Evolutionary conservation across 2,797 vertebrate genomes (phyloP).

Genomic region (Neoniphon sammara): DNA sequence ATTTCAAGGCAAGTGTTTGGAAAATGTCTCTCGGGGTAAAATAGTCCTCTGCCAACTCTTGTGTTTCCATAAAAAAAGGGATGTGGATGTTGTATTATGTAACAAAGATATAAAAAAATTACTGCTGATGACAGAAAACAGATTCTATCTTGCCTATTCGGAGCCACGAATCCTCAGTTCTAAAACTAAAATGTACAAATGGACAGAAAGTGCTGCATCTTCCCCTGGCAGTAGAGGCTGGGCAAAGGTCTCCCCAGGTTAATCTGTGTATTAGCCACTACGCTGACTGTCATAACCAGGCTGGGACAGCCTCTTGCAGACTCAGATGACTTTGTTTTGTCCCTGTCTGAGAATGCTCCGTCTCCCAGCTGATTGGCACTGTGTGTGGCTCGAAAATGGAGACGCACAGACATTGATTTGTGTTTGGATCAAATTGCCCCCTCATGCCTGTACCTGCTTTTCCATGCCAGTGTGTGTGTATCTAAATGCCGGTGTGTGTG

Average conservation of each 20-base stretch:
- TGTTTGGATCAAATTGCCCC: conserved; percentile 69
- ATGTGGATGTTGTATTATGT: conserved; percentile 5
- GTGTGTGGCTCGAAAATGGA: conserved; percentile 50
- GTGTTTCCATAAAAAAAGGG: conserved; percentile 3
- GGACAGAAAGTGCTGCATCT: conserved; percentile 40
- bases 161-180: conserved; percentile 8
- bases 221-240: conserved; percentile 22
- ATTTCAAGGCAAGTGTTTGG: conserved; percentile 5
- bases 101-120: conserved; percentile 19
- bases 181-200: conserved; percentile 17
- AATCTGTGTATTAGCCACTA: conserved; percentile 63
- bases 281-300: conserved; percentile 51
- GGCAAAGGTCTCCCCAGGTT: conserved; percentile 53
- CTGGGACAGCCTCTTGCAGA: conserved; percentile 46
- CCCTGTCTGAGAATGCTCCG: conserved; percentile 51
- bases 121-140: conserved; percentile 16
- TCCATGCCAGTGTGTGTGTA: conserved; percentile 20
- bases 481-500: not conserved
- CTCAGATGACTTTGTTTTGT: conserved; percentile 67
- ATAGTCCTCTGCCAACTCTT: not conserved
- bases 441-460: conserved; percentile 55
- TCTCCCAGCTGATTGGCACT: conserved; percentile 51
- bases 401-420: conserved; percentile 64
- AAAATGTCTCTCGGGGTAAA: not conserved
- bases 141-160: conserved; percentile 16